Conservation (phyloP, 2,113 vertebrate species). For the Platichthys stellatus region DNA sequence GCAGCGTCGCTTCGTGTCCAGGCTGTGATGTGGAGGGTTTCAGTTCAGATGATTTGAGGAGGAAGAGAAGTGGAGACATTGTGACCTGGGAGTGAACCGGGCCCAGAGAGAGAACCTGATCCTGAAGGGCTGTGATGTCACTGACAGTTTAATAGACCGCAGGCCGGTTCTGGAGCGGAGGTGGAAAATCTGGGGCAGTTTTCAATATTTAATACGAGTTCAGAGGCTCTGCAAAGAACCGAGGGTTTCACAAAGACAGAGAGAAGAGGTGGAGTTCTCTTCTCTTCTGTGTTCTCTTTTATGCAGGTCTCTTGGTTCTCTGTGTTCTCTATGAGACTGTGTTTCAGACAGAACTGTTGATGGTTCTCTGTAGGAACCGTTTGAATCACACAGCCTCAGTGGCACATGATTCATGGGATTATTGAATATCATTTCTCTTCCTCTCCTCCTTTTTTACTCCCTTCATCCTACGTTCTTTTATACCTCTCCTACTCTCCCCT, state of each 20-base stretch:
- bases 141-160: conserved; percentile 55
- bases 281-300: background rate
- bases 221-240: background rate
- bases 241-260: background rate
- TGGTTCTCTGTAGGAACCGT: background rate
- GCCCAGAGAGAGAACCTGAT: conserved; percentile 30
- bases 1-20: too few relatives aligned
- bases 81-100: conserved; percentile 11
- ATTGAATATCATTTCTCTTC: background rate
- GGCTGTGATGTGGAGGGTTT: background rate
- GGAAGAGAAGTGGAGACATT: background rate
- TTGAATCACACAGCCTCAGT: background rate
- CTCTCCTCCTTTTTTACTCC: too few relatives aligned
- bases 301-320: background rate
- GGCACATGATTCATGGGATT: background rate
- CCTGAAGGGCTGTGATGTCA: conserved; percentile 59
- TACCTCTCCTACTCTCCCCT: background rate
- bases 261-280: background rate
- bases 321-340: too few relatives aligned
- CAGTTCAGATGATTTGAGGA: background rate
- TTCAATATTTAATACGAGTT: conserved; percentile 26
- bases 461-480: too few relatives aligned
- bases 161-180: conserved; percentile 52
- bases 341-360: too few relatives aligned
- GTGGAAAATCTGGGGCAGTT: conserved; percentile 67